Evolutionary conservation across 2,888 invertebrate genomes (phyloP), one percentile per base, ranked within the genome.

Genomic region (Mayetiola destructor): DNA sequence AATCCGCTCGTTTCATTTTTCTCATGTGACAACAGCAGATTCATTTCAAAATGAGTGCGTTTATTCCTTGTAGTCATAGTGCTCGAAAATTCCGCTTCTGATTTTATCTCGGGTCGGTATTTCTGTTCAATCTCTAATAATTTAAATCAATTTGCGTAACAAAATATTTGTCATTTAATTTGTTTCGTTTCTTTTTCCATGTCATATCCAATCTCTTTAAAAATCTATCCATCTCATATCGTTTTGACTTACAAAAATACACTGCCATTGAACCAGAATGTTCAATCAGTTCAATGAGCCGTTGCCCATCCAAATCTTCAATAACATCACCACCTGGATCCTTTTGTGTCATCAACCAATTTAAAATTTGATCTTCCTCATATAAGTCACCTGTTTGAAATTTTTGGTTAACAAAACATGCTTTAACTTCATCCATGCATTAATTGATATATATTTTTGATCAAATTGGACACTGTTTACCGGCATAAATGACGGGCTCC

Each of bases 231-330:
- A n/a, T n/a, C n/a, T n/a, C n/a, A n/a, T n/a, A n/a, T n/a, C n/a
- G n/a, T n/a, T n/a, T n/a, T n/a, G 60, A 81, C 89, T 90, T 81
- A 93, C 92, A 93, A 73, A 93, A 92, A 70, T 90, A 92, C 29
- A 93, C 86, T 8, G 92, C 91, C 61, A 93, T 75, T 36, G 90
- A 86, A 63, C 85, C 82, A 42, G 88, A 84, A 60, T 85, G 81
- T 66, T 85, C 80, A 63, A 93, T 90, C 59, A 89, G 70, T 59
- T 82, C 77, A 42, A 83, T 71, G 56, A 92, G 75, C 58, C 82
- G 82, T 66, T 84, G 85, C 40, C 91, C 92, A 70, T 88, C 88
- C 18, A 88, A 73, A 63, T 86, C 89, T 74, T 92, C 92, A 63
- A 93, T 93, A 56, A 89, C 82, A 68, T 92, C 91, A 42, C 90